phyloP scores from a whole-genome alignment of 2,888 invertebrate genomes.

The Leucophenga montana region DNA sequence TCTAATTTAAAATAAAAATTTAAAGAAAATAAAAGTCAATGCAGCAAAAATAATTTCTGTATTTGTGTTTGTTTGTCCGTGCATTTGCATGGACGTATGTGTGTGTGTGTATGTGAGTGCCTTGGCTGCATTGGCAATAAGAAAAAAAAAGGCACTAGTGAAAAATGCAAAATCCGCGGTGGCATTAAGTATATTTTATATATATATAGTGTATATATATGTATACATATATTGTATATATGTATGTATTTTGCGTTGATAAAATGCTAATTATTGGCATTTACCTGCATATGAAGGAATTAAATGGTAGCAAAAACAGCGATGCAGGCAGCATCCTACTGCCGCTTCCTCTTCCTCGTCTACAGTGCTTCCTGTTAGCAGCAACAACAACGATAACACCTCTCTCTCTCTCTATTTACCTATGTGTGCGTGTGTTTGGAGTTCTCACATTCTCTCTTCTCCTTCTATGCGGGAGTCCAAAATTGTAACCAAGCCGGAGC shows the following conservation, averaged over 20 bases:
- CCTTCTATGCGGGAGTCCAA: background rate
- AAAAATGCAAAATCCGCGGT: background rate
- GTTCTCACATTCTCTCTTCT: background rate
- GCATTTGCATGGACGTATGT: background rate
- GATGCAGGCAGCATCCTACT: background rate
- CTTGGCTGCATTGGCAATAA: background rate
- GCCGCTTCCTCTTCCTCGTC: background rate
- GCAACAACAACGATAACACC: background rate
- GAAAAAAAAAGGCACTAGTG: background rate
- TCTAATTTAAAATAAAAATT: background rate
- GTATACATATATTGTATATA: background rate
- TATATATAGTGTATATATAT: background rate
- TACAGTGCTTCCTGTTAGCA: background rate
- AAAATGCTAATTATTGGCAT: no score
- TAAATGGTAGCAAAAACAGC: background rate
- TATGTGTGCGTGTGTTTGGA: background rate
- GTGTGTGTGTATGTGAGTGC: no score
- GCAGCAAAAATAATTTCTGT: conserved; percentile 12
- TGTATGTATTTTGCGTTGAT: no score
- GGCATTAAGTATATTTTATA: background rate
- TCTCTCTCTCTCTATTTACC: background rate
- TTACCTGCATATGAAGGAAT: no score
- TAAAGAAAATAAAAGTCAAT: conserved; percentile 1
- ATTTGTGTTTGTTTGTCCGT: background rate
- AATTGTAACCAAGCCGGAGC: background rate